A percentile compares a stretch with the other conserved stretches of the same genome.
Conservation (phyloP, 2,888 invertebrate genomes). For the Digitonthophagus gazella region DNA sequence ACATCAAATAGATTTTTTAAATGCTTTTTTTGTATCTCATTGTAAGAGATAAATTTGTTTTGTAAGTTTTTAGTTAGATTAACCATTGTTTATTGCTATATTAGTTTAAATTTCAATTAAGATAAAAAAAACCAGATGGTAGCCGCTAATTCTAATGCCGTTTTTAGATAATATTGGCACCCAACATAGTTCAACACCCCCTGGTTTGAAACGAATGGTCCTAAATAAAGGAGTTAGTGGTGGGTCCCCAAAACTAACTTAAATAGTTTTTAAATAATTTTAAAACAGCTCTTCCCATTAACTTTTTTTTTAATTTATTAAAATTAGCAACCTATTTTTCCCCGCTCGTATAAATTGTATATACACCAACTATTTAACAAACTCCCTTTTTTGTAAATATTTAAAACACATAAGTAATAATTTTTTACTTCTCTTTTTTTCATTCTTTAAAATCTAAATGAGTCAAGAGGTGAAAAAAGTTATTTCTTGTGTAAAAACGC, state of each 20-base stretch:
- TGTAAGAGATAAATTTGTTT: not conserved
- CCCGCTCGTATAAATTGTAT: not conserved
- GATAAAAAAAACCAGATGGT: not conserved
- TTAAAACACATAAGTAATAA: not conserved
- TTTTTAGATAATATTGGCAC: conserved; percentile 27
- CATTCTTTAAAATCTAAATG: too few species aligned
- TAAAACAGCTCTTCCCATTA: not conserved
- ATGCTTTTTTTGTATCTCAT: not conserved
- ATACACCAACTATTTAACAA: not conserved
- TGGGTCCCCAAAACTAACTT: conserved; percentile 20
- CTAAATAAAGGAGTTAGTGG: conserved; percentile 27
- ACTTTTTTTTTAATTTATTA: not conserved
- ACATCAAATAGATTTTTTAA: not conserved
- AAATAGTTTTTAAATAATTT: not conserved
- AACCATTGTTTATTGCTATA: conserved; percentile 16
- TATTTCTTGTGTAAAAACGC: too few species aligned
- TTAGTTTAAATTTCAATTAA: too few species aligned
- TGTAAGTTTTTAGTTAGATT: conserved; percentile 15
- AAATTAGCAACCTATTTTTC: not conserved
- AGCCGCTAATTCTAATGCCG: not conserved
- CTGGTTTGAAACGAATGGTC: conserved; percentile 16
- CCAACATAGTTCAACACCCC: conserved; percentile 20
- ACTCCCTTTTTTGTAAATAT: not conserved
- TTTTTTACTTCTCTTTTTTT: not conserved
- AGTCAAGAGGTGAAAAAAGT: too few species aligned